Evolutionary conservation across 1,140 invertebrate genomes (phyloP), one percentile per base, ranked within the genome.

Genomic region (Drosophila serrata): DNA sequence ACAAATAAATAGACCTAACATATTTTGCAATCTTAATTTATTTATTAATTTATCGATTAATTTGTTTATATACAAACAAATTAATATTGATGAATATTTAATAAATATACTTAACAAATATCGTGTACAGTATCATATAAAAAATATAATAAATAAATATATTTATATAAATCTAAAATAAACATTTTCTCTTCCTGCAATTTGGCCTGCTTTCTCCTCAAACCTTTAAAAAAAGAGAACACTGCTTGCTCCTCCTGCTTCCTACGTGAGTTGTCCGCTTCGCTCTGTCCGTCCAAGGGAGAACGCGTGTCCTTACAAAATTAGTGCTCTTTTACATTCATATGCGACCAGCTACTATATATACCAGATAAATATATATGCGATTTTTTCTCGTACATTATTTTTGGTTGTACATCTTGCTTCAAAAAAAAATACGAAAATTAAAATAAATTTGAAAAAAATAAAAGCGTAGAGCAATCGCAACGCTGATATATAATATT

Each of bases 241-340:
- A 29, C 31, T 48, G 42, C 49, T 24, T 29, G 31, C 42, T 48
- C 42, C 43, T 39, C 42, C 42, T 45, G 29, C 63, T 67, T 65
- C 40, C 33, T 65, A 43, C 46, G 53, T 65, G 42, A 45, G 46
- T 33, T 56, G 37, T 53, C 45, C 65, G 51, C 19, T 53, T 17
- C 31, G 31, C 49, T 53, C 7, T 46, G 82, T 87, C 73, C 68
- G 76, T 79, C 82, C 74, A 64, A 60, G 42, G 55, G 59, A 61
- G 56, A 61, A 63, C 84, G 72, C 67, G 72, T 88, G 84, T 87
- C 84, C 84, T 87, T 88, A 90, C 85, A 88, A 88, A 88, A 88
- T 88, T 88, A 88, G 84, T 88, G 84, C 85, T 86, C 79, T 76
- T 76, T 68, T 76, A 76, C 74, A 76, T 76, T 76, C 74, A 76